Percentiles rank a stretch among this genome's conserved stretches.
Evolutionary conservation across 2,888 invertebrate genomes (phyloP).

Genomic region (Prionchulus punctatus): DNA sequence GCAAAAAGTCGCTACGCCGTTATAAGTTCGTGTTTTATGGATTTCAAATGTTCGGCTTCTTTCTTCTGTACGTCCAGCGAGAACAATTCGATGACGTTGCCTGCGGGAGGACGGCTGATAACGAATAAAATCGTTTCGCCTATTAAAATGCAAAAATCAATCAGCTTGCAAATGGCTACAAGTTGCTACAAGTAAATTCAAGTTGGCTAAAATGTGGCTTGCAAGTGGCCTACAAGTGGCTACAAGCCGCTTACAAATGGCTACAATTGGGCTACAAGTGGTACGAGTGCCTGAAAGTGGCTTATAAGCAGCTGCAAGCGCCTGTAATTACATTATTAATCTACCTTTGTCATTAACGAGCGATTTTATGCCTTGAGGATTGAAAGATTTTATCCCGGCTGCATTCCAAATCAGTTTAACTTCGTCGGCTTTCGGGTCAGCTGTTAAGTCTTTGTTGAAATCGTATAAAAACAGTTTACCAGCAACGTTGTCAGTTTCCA

Average conservation of each 20-base stretch:
- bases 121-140: constrained; percentile 20
- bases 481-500: not conserved
- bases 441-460: not conserved
- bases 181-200: too few species aligned
- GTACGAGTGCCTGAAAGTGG: too few species aligned
- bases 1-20: too few species aligned
- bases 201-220: too few species aligned
- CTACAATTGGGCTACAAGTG: too few species aligned
- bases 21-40: constrained; percentile 17
- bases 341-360: not conserved
- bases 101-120: constrained; percentile 15
- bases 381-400: not conserved
- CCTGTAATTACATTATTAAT: too few species aligned
- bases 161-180: too few species aligned
- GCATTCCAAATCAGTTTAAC: not conserved
- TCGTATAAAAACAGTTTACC: not conserved
- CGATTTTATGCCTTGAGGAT: not conserved
- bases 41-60: constrained; percentile 17
- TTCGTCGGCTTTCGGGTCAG: not conserved
- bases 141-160: too few species aligned
- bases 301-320: too few species aligned
- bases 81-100: constrained; percentile 17
- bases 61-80: constrained; percentile 15
- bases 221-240: too few species aligned
- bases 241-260: too few species aligned